phyloP scores from a whole-genome alignment of 2,113 vertebrate species.

The Hypocryptadius cinnamomeus region DNA sequence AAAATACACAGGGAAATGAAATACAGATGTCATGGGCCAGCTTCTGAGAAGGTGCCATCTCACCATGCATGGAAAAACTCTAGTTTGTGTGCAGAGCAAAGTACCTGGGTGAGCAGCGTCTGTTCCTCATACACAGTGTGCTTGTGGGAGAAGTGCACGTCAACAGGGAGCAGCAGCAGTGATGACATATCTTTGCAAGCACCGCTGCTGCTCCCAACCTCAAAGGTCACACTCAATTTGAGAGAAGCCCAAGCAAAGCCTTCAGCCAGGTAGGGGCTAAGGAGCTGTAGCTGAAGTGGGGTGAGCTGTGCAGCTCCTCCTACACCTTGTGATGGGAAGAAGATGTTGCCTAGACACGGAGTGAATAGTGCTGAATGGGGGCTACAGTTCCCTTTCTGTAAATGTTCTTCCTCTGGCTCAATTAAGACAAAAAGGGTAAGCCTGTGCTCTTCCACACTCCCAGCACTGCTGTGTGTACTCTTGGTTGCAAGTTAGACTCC shows the following conservation, averaged over 20 bases:
- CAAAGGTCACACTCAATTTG: neutral
- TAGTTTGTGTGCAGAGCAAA: neutral
- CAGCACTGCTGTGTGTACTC: neutral
- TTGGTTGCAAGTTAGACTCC: neutral
- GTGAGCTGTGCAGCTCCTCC: neutral
- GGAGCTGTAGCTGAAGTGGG: neutral
- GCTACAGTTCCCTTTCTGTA: neutral
- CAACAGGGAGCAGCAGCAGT: neutral
- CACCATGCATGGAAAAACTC: neutral
- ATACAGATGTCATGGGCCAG: neutral
- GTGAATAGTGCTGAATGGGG: neutral
- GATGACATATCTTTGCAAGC: neutral
- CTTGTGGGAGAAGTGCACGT: neutral
- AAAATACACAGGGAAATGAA: neutral
- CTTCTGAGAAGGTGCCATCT: conserved; percentile 14
- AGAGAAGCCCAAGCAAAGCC: neutral
- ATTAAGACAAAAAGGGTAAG: neutral
- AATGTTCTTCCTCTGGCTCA: neutral
- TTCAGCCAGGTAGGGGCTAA: neutral
- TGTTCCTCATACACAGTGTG: neutral
- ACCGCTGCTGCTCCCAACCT: neutral
- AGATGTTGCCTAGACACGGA: neutral
- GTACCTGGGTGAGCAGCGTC: neutral
- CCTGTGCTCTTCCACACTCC: neutral
- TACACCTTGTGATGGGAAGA: neutral